Base-by-base conservation (phyloP, 2,113 vertebrate species). In the Drymodes brunneopygia region DNA sequence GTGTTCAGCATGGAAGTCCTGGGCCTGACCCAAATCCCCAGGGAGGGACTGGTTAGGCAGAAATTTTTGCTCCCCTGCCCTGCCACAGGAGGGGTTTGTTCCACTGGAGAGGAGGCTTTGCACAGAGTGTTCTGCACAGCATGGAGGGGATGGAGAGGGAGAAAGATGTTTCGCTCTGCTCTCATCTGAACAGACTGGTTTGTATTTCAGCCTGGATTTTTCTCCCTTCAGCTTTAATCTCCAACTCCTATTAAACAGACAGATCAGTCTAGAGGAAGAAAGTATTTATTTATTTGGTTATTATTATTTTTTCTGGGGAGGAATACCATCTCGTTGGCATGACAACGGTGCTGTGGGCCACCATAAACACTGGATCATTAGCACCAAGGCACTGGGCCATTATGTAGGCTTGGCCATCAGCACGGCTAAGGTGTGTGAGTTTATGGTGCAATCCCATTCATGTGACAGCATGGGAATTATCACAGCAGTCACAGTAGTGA, bases 321-420 rank as follows among this genome's bases (percentile, higher is more conserved):
- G 77, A 95, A 77, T 82, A 64, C 69, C 62, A 75, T 61, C 72
- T 69, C 24, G 94, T 95, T 94, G 96, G 87, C 92, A 95, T 96
- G 90, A 94, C 95, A 96, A 92, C 87, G 0, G 54, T 91, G 74
- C 94, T 77, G 74, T 91, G 87, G 95, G 85, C 93, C 85, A 93
- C 93, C 94, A 94, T 92, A 94, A 96, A 95, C 85, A 77, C 95
- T 88, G 95, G 88, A 86, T 96, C 95, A 92, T 95, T 96, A 95
- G 93, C 90, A 93, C 86, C 93, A 67, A 24, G 38, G 93, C 86
- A 71, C 0, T 78, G 90, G 93, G 60, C 94, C 71, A 54, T 93
- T 95, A 92, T 35, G 45, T 66, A 79, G 90, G 82, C 90, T 78
- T 91, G 95, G 93, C 90, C 87, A 82, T 92, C 92, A 83, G 78